Base-by-base conservation (phyloP, 2,888 invertebrate genomes). In the Calephelis perditalis region DNA sequence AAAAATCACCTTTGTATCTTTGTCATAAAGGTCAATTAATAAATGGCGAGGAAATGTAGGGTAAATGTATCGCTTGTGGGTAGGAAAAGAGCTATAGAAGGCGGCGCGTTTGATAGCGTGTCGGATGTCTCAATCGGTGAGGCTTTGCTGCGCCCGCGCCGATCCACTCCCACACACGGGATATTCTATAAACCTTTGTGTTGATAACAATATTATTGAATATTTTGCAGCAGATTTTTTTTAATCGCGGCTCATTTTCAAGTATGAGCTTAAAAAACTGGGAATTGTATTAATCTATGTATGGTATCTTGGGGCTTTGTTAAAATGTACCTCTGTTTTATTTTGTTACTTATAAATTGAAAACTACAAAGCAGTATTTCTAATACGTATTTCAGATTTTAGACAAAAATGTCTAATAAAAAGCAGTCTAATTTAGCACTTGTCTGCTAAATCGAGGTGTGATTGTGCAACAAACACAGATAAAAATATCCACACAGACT, bases 81-180 rank as follows among this genome's bases (percentile, higher is more conserved):
- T 79, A 82, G 74, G 59, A 74, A 76, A 77, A 79, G 81, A 78
- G 78, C 81, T 84, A 84, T 85, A 84, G 84, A 83, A 73, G 70
- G 82, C 88, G 88, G 88, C 71, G 62, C 80, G 79, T 89, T 88
- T 89, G 89, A 89, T 76, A 75, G 70, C 79, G 81, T 81, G 78
- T 89, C 87, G 82, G 84, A 87, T 89, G 85, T 84, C 87, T 87
- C 86, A 84, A 87, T 89, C 86, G 82, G 67, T 65, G 75, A 81
- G 79, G 80, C 83, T 85, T 83, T 74, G 71, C 76, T 77, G 78
- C 82, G 80, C 79, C 70, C 67, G 67, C 67, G 68, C 70, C 65
- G 64, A 57, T 59, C 64, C 67, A 68, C 68, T 66, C 82, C 78
- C 79, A 81, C 83, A 75, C 76, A 63, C 62, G 61, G 61, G 49